Evolutionary conservation across 2,113 vertebrate species (phyloP).

Genomic region (Stigmatopora nigra): DNA sequence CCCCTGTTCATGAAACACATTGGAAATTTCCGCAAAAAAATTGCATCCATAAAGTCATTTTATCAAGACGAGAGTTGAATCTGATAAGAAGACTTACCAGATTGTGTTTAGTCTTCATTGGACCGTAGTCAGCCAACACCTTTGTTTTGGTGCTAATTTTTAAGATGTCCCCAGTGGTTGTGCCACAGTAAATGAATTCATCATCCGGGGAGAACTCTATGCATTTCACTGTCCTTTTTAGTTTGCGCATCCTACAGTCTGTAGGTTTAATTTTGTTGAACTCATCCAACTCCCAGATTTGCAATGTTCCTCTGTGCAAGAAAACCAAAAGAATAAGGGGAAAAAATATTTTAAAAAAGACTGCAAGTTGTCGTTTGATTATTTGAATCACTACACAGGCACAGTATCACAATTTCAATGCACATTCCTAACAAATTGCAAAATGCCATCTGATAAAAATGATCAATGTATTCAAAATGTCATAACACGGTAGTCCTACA

Average conservation of each 20-base stretch:
- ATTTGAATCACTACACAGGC: too few relatives aligned
- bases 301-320: constrained; percentile 72
- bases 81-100: constrained; percentile 46
- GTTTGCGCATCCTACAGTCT: constrained; percentile 72
- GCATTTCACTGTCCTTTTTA: constrained; percentile 71
- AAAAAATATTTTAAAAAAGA: not conserved
- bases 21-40: not conserved
- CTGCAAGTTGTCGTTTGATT: not conserved
- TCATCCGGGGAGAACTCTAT: constrained; percentile 75
- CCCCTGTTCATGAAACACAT: constrained; percentile 66
- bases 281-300: constrained; percentile 81
- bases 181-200: constrained; percentile 77
- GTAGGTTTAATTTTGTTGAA: constrained; percentile 72
- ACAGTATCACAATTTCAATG: too few relatives aligned
- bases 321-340: not conserved
- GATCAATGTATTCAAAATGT: too few relatives aligned
- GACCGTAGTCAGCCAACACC: constrained; percentile 68
- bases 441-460: too few relatives aligned
- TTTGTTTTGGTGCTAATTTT: constrained; percentile 71
- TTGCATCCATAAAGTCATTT: not conserved
- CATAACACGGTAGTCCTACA: too few relatives aligned
- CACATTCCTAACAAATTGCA: too few relatives aligned
- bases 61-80: not conserved
- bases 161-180: constrained; percentile 81
- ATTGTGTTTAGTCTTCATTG: constrained; percentile 71